Evolutionary conservation across 1,140 invertebrate species (phyloP), one percentile per base, ranked within the genome.

Genomic region (Achroia grisella): DNA sequence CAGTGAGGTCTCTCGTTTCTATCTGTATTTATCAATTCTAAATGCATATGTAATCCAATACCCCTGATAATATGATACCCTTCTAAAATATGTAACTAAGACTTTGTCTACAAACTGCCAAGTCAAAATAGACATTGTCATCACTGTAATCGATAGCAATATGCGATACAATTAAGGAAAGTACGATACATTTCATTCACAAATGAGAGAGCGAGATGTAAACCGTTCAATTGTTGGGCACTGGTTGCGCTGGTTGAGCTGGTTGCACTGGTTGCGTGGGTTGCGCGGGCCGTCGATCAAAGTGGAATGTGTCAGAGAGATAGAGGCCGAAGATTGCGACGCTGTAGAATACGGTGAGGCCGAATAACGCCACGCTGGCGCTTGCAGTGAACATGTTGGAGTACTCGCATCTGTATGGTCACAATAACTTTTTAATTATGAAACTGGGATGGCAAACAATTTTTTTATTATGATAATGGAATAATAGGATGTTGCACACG

Each of bases 351-450:
- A 82, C 77, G 0, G 81, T 85, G 40, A 85, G 64, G 0, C 73
- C 78, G 57, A 85, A 78, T 31, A 85, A 54, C 9, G 78, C 81
- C 13, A 81, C 73, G 41, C 78, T 82, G 5, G 81, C 81, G 51
- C 76, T 80, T 35, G 78, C 77, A 17, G 78, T 82, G 54, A 85
- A 85, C 73, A 85, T 73, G 52, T 81, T 82, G 4, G 78, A 82
- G 57, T 85, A 85, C 48, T 85, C 78, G 61, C 78, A 85, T 37
- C 81, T 85, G 68, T 23, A 23, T 23, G 6, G 17, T 23, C 6
- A 23, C 17, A 23, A 6, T n/a, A n/a, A 23, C 2, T 23, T 23
- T 3, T 23, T 23, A 23, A n/a, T n/a, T n/a, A n/a, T n/a, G n/a
- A n/a, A n/a, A n/a, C n/a, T n/a, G n/a, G n/a, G n/a, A n/a, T n/a